Conservation (phyloP, 2,113 vertebrate species). For the Caranx ignobilis region DNA sequence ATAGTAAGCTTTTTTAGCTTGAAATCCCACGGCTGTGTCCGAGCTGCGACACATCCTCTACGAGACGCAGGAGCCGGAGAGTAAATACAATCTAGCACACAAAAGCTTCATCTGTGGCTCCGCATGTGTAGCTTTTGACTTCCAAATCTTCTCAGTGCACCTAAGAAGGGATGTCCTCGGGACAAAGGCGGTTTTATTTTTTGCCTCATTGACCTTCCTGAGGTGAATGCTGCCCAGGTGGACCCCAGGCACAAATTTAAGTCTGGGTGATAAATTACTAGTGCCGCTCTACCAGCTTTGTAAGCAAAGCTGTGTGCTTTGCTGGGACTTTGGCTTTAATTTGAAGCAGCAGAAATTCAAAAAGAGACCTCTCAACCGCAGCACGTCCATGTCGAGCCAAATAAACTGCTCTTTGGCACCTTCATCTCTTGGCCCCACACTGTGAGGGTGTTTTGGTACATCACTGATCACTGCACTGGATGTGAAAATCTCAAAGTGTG, state of each 20-base stretch:
- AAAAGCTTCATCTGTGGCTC: constrained; percentile 44
- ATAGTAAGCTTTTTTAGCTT: constrained; percentile 41
- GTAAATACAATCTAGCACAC: constrained; percentile 50
- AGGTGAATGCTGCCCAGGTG: constrained; percentile 60
- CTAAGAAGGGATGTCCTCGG: constrained; percentile 37
- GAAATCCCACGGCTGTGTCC: constrained; percentile 42
- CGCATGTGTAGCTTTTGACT: constrained; percentile 50
- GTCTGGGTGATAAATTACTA: constrained; percentile 76
- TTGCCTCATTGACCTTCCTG: constrained; percentile 67
- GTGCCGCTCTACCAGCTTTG: constrained; percentile 47
- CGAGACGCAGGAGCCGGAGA: constrained; percentile 37
- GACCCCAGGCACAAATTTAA: constrained; percentile 59
- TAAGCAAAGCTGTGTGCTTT: constrained; percentile 59
- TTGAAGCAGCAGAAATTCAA: constrained; percentile 49
- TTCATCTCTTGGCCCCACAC: constrained; percentile 49
- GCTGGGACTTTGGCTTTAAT: constrained; percentile 59
- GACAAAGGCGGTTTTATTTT: constrained; percentile 52
- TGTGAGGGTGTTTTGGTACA: constrained; percentile 33
- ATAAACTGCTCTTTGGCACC: constrained; percentile 48
- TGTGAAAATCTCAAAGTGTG: constrained; percentile 29
- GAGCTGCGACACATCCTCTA: constrained; percentile 54
- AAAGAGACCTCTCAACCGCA: constrained; percentile 16
- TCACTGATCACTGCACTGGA: constrained; percentile 32
- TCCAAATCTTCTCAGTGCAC: constrained; percentile 48
- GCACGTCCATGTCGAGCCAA: constrained; percentile 18